A percentile compares a stretch with the other conserved stretches of the same genome.
Conservation (phyloP, 2,888 invertebrate species). For the Ypsolopha sequella region DNA sequence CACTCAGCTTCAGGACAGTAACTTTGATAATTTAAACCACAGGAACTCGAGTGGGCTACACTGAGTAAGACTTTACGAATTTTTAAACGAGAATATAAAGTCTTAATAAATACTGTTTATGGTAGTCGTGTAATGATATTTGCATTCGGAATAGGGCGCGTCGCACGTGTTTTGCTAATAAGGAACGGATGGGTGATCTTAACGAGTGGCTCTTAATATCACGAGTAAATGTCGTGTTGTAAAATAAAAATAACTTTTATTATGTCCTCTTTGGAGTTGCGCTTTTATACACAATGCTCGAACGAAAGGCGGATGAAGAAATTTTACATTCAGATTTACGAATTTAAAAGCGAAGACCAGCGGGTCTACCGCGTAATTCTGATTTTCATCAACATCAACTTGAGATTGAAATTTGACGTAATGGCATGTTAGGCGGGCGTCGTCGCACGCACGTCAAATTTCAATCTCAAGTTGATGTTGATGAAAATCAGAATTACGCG, state of each 20-base stretch:
- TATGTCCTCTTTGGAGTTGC: conserved; percentile 20
- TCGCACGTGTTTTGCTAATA: conserved; percentile 58
- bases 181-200: conserved; percentile 52
- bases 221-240: conserved; percentile 33
- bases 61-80: conserved; percentile 65
- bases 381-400: too few relatives aligned
- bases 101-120: conserved; percentile 65
- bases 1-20: conserved; percentile 50
- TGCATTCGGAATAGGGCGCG: conserved; percentile 53
- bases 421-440: too few relatives aligned
- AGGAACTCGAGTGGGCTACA: conserved; percentile 41
- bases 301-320: not conserved
- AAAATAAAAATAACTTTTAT: conserved; percentile 49
- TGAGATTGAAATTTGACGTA: too few relatives aligned
- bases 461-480: too few relatives aligned
- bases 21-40: conserved; percentile 60
- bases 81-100: conserved; percentile 62
- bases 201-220: conserved; percentile 48
- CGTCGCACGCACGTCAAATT: too few relatives aligned
- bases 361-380: too few relatives aligned
- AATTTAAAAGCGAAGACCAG: not conserved
- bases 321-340: not conserved
- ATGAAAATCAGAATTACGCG: too few relatives aligned
- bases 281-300: conserved; percentile 6
- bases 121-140: conserved; percentile 59